Percentiles rank a stretch among this genome's conserved stretches.
phyloP scores from a whole-genome alignment of 2,797 vertebrate genomes.

The Chanos chanos region DNA sequence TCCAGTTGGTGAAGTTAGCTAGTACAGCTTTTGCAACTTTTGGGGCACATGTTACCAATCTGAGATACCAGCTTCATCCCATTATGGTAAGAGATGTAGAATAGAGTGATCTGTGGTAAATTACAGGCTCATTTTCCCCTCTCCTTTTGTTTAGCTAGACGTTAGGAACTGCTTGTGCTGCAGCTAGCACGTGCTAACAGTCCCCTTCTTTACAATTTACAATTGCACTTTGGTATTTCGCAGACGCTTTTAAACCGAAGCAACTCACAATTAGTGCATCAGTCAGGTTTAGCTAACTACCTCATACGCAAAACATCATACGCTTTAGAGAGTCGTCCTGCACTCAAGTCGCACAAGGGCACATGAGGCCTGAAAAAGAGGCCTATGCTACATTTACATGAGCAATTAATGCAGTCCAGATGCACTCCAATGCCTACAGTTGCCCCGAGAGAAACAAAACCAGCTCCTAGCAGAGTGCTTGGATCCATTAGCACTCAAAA shows the following conservation, averaged over 20 bases:
- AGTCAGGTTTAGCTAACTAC: too few relatives aligned
- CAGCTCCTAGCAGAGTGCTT: slow-evolving; percentile 53
- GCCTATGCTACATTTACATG: slow-evolving; percentile 19
- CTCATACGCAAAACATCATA: too few relatives aligned
- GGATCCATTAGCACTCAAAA: slow-evolving; percentile 27
- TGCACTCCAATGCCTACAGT: slow-evolving; percentile 40
- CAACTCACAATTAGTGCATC: too few relatives aligned
- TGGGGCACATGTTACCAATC: slow-evolving; percentile 33
- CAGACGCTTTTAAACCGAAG: too few relatives aligned
- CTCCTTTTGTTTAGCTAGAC: slow-evolving; percentile 10
- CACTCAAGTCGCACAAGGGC: slow-evolving; percentile 10
- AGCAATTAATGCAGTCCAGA: slow-evolving; percentile 23
- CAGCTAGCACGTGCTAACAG: slow-evolving; percentile 17
- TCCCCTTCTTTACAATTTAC: too few relatives aligned
- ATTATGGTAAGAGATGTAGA: not conserved
- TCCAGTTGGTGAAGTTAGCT: not conserved
- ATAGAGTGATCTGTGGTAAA: slow-evolving; percentile 19
- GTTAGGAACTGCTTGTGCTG: slow-evolving; percentile 13
- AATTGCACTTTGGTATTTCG: too few relatives aligned
- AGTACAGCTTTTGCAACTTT: slow-evolving; percentile 15
- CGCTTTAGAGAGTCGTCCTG: slow-evolving; percentile 11
- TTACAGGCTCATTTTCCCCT: slow-evolving; percentile 24
- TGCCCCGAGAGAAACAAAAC: slow-evolving; percentile 50
- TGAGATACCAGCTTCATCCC: slow-evolving; percentile 28
- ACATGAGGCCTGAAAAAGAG: slow-evolving; percentile 16